Evolutionary conservation across 2,797 vertebrate genomes (phyloP), one percentile per base, ranked within the genome.

Genomic region (Sebastes paucispinis): DNA sequence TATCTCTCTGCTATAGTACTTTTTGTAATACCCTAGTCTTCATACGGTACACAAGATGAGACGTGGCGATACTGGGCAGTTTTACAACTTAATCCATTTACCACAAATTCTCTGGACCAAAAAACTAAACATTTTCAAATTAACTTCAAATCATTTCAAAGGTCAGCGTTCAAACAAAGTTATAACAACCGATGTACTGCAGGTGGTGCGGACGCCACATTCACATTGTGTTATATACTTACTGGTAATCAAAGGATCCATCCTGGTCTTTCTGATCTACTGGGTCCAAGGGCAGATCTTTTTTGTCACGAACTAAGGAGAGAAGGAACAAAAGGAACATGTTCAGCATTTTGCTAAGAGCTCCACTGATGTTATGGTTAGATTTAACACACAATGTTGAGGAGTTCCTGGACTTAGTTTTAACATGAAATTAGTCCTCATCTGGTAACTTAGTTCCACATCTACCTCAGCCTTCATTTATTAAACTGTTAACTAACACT

Each of bases 201-300:
- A 22, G 3, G 14, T 24, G 58, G 11, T 62, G 18, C 3, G 3
- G 10, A 18, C 27, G 54, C 32, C 31, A 50, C n/a, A 50, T 18
- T 62, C 6, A 68, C 16, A 43, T 20, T 14, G 36, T 16, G 24
- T 12, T 71, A n/a, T 50, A 24, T 80, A 95, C 96, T 58, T 95
- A 99, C 98, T 98, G 98, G 95, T 99, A 99, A 93, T 99, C 98
- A 62, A 99, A 99, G 0, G 98, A 99, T 66, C 98, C 98, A 0
- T 99, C 97, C 70, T 97, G 97, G 80, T 98, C 97, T 72, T 99
- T 99, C 88, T 97, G 97, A 86, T 98, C 98, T 76, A 98, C 97
- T 0, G 95, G 93, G 8, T 98, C 98, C 75, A 99, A 92, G 0
- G 98, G 96, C 8, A 99, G 97, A 5, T 99, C 98, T 93, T 99